A percentile compares a stretch with the other conserved stretches of the same genome.
phyloP scores from a whole-genome alignment of 2,888 invertebrate genomes.

The Acleris emargana region DNA sequence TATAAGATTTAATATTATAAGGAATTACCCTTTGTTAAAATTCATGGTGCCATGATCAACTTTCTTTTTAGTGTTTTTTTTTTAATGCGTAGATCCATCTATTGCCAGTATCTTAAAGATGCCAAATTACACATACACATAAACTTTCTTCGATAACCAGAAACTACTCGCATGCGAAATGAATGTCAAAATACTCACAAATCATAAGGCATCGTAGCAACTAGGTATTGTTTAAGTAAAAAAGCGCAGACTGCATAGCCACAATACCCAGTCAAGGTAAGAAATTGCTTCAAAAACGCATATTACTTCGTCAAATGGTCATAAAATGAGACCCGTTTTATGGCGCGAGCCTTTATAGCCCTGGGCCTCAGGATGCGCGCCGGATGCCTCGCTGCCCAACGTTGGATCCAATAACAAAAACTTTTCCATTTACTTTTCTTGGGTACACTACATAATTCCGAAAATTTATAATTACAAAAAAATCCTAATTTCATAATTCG shows the following conservation, averaged over 20 bases:
- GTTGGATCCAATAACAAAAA: constrained; percentile 47
- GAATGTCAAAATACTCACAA: constrained; percentile 3
- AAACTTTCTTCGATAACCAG: not conserved
- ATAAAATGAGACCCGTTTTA: constrained; percentile 80
- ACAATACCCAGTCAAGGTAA: constrained; percentile 58
- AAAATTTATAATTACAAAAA: too few relatives aligned
- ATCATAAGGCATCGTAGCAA: constrained; percentile 1
- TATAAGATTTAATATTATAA: too few relatives aligned
- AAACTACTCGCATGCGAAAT: not conserved
- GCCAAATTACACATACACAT: too few relatives aligned
- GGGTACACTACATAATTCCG: too few relatives aligned
- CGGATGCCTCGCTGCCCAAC: constrained; percentile 59
- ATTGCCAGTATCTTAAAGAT: too few relatives aligned
- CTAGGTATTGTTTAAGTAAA: constrained; percentile 20
- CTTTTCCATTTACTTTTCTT: constrained; percentile 32
- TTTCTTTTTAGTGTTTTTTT: too few relatives aligned
- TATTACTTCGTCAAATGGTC: constrained; percentile 81
- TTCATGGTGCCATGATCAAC: too few relatives aligned
- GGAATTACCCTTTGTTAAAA: too few relatives aligned
- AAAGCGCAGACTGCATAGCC: constrained; percentile 13
- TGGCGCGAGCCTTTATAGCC: constrained; percentile 78
- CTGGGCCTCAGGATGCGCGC: constrained; percentile 70
- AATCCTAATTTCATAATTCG: too few relatives aligned
- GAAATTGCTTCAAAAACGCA: constrained; percentile 78
- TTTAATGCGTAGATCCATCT: too few relatives aligned